Base-by-base conservation (phyloP, 1,140 invertebrate species). In the Ceratosolen solmsi region DNA sequence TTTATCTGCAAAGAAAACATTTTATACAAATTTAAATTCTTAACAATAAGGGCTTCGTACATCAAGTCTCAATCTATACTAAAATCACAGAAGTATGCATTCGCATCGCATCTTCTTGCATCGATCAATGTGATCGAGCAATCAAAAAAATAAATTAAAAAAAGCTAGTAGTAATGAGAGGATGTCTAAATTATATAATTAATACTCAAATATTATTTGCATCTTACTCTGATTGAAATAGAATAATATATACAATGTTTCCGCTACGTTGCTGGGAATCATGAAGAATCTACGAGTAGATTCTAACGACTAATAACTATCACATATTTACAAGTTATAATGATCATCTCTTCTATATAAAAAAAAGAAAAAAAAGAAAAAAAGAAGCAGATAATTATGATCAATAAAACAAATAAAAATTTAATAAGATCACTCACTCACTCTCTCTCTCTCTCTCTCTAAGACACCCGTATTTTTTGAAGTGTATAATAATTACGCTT, bases 211-310 rank as follows among this genome's bases (percentile, higher is more conserved):
- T 75, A 81, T 81, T 70, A 17, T 75, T 30, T 75, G 41, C 49
- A 74, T 74, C 56, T 75, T 63, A 75, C 46, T 81, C 25, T 75
- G n/a, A 81, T 56, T 30, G 7, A 75, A 80, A 46, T 74, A 73
- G 38, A 80, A 80, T 51, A 49, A 68, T 81, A 75, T 75, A 46
- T 75, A 70, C 72, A 81, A 73, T 3, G 7, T 36, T 49, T 27
- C 65, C 71, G 36, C n/a, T 74, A 79, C 20, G 27, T 63, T 72
- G 74, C 20, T 8, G 36, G 60, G 4, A 63, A 80, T 81, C 27
- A n/a, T 68, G 54, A 76, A 82, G 82, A 84, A 84, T 84, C 84
- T 85, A 86, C 80, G 33, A 41, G 58, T 85, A 86, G 85, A 86
- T 84, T 86, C 80, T 83, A 83, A 60, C 56, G 15, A 49, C 25